Evolutionary conservation across 2,797 vertebrate species (phyloP), one percentile per base, ranked within the genome.

Genomic region (Takifugu ocellatus): DNA sequence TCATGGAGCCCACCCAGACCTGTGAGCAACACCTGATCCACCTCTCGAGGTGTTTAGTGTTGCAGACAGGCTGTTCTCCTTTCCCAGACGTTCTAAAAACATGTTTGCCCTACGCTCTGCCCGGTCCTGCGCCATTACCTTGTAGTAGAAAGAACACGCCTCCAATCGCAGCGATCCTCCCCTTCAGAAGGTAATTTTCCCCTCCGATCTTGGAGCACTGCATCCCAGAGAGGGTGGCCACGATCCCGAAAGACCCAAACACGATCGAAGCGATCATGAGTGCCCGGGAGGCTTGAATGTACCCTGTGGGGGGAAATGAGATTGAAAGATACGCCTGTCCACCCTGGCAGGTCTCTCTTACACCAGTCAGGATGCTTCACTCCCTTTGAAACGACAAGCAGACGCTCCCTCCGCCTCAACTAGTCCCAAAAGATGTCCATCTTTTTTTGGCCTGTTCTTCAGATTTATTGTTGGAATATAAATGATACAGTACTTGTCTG

Each of bases 211-310:
- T 93, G 0, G 92, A 93, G 71, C 95, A 96, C 67, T 92, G 85
- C 81, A 96, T 89, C 3, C 95, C 95, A 10, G 74, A 16, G 2
- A 94, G 85, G 26, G 91, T 90, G 0, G 82, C 78, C 14, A 89
- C 62, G 1, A 93, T 70, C 1, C 92, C 94, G 1, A 95, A 87
- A 0, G 83, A 81, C 36, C 94, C 93, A 54, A 95, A 81, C 51
- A 93, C 79, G 49, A 97, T 87, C 5, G 93, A 77, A 0, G 89
- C 78, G 14, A 97, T 94, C 93, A 97, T 95, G 52, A 97, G 88
- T 0, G 94, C 95, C 3, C 94, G 89, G 36, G 90, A 93, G 10
- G 91, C 94, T 80, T 96, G 95, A 56, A 97, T 75, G 48, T 92
- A 93, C 33, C 93, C 95, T 97, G 78, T n/a, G 47, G 60, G 47